Base-by-base conservation (phyloP, 2,113 vertebrate species). In the Sinocyclocheilus maitianheensis region DNA sequence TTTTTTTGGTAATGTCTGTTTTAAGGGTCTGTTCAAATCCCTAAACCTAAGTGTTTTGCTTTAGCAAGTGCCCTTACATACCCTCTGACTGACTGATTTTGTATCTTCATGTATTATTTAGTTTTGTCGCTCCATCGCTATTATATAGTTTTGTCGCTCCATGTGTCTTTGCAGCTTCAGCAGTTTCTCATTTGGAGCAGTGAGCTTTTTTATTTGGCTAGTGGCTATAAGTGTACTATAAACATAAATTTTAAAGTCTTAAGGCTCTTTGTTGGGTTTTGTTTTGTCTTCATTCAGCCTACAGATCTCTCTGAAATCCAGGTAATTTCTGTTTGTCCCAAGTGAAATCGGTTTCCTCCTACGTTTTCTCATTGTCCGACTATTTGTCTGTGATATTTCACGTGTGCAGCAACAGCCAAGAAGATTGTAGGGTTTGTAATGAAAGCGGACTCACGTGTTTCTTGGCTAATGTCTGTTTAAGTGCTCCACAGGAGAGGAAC, bases 231-330 rank as follows among this genome's bases (percentile, higher is more conserved):
- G 30, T 71, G 16, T 37, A 71, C 67, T 71, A 10, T 12, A 48
- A 48, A 48, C 0, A 3, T 77, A 53, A 51, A 48, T 76, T n/a
- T 76, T 10, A 8, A 76, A 51, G 74, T 20, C 75, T 20, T 34
- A 53, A 43, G 48, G 62, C 22, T 46, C 40, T 75, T 11, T 34
- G 14, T 55, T 18, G 87, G 77, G 67, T 62, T 34, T 72, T 90
- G 34, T 92, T 37, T 76, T 90, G 34, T 92, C 34, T 90, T 72
- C 87, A 55, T 88, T 40, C 87, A 94, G 93, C 92, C 89, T 62
- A 87, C 92, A 91, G 94, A 94, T 22, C 87, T 89, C 63, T 89
- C 84, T 82, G 93, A 93, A 48, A 89, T 89, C 48, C 92, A 93
- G 93, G 94, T 94, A 92, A 91, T 86, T 84, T 46, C 20, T 24